Base-by-base conservation (phyloP, 2,797 vertebrate genomes). In the Poecilia velifera region DNA sequence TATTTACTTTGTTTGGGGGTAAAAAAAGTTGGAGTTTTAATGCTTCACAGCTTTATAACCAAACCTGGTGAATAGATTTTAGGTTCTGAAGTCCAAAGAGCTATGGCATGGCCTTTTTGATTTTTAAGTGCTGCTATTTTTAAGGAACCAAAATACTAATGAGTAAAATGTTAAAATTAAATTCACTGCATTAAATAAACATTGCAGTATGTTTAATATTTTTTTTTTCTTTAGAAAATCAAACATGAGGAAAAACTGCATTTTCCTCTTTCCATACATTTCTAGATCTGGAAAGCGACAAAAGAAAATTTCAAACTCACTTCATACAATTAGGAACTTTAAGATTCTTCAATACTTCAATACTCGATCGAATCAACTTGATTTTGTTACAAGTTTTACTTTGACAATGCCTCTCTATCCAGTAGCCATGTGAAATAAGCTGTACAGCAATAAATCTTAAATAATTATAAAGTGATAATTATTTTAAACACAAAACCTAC, bases 321-420 rank as follows among this genome's bases (percentile, higher is more conserved):
- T 22, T 1, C 4, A 41, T 10, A 70, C 22, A 45, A 41, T 41
- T 13, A 45, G 7, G 10, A 43, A 22, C 43, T 70, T 45, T 43
- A 41, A 12, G 22, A 70, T n/a, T 70, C 6, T 62, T 31, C 5
- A 62, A 62, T 57, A 8, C 47, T 53, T 53, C 7, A 9, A 53
- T 53, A 22, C 34, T 66, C 39, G 16, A 59, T 66, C 62, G 39
- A 41, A 43, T 25, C 20, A 41, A 41, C 39, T 68, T 41, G 6
- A 68, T n/a, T 25, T 70, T 22, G 39, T 45, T n/a, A n/a, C 22
- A 12, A 43, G 25, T 45, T 47, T 51, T 36, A 73, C 46, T 49
- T 39, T 25, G 77, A 78, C 79, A 89, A 79, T 86, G 76, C 20
- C 85, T 86, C 86, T 86, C 88, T 88, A 89, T 78, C 88, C 73